phyloP scores from a whole-genome alignment of 1,140 invertebrate species.

The Leptinotarsa lineolata region DNA sequence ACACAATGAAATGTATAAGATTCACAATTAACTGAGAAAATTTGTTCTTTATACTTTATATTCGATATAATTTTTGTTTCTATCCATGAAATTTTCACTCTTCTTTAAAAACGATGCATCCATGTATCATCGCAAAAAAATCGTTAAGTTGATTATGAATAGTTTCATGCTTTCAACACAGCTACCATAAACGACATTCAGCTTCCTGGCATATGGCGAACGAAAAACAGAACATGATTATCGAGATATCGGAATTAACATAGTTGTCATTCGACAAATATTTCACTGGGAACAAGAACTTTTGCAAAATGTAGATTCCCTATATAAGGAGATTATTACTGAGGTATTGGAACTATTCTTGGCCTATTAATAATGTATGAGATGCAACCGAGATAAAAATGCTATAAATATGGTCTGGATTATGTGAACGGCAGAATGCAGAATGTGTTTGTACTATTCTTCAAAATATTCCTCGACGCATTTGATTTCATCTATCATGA shows the following conservation, averaged over 20 bases:
- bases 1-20: no score
- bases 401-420: neutral
- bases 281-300: conserved; percentile 19
- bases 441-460: no score
- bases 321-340: conserved; percentile 20
- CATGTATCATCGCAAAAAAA: no score
- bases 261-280: conserved; percentile 13
- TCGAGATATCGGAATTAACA: conserved; percentile 15
- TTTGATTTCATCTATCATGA: no score
- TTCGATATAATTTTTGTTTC: no score
- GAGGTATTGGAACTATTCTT: conserved; percentile 14
- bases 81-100: no score
- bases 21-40: no score
- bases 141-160: no score
- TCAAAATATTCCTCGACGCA: no score
- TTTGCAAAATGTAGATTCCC: conserved; percentile 17
- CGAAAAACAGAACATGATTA: conserved; percentile 14
- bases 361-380: conserved; percentile 9
- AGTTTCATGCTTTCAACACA: neutral
- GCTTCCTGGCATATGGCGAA: conserved; percentile 9
- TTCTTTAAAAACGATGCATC: no score
- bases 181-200: neutral
- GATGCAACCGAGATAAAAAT: neutral
- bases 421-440: no score
- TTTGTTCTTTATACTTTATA: no score